Base-by-base conservation (phyloP, 2,797 vertebrate genomes). In the Stomatorhinus walkeri region DNA sequence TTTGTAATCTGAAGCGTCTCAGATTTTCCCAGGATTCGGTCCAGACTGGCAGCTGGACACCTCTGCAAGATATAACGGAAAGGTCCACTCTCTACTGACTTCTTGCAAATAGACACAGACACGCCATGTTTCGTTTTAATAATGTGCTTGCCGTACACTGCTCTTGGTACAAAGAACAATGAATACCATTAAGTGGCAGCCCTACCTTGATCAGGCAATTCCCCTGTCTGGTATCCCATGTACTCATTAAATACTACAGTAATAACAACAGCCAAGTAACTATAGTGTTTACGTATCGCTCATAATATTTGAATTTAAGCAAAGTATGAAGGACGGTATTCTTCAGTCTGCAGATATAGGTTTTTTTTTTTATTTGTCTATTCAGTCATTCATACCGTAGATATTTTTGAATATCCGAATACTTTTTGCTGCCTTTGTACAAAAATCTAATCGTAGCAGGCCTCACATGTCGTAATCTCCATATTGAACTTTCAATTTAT, bases 401-500 rank as follows among this genome's bases (percentile, higher is more conserved):
- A 76, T 61, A 16, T 61, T 22, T 88, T 43, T 52, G 46, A 48
- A 49, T 54, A 16, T 85, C n/a, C 12, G 14, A 86, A 87, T 64
- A 8, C 36, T 61, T 87, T 64, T 87, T 61, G 86, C 54, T n/a
- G 36, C 32, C 49, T 54, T 54, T 16, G 49, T 32, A 51, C 51
- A 86, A 86, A 56, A 86, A 86, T 32, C 85, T 24, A 86, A 54
- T 56, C 85, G 22, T 14, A 19, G 46, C 1, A 36, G 22, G 10
- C 19, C 12, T 28, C 28, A 8, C 85, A 10, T 24, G 22, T 87
- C 14, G 59, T 87, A 87, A 87, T 87, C 86, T 36, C 54, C 10
- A 87, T 46, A 87, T 48, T 87, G 9, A 61, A 46, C 54, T 46
- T 61, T 64, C 86, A 64, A 32, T 87, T 87, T 64, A 64, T 87